These are phyloP conservation scores for Catharus bicknelli DNA, from an alignment of 2,113 vertebrate species.

Conservation along the genomic window DNA sequence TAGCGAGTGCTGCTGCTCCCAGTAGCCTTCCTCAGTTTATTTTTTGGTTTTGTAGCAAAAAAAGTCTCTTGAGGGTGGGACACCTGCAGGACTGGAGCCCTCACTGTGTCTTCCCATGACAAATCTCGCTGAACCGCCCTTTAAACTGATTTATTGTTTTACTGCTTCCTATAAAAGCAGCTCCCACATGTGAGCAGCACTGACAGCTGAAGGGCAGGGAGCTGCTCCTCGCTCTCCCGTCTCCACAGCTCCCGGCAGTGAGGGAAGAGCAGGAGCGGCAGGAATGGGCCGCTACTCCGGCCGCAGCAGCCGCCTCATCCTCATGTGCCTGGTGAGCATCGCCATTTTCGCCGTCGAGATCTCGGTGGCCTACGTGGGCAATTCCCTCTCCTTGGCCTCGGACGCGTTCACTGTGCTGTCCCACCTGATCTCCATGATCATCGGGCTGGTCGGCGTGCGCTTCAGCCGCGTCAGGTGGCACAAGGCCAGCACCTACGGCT, in stretches of 20 bases:
- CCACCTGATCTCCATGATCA: conserved; percentile 76
- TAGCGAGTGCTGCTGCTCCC: neutral
- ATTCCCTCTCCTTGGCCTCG: conserved; percentile 77
- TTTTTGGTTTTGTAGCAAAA: neutral
- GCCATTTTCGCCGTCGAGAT: conserved; percentile 70
- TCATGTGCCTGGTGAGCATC: conserved; percentile 65
- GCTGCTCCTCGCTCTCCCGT: neutral
- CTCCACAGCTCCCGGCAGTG: neutral
- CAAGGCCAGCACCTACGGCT: conserved; percentile 67
- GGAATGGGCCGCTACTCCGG: conserved; percentile 75
- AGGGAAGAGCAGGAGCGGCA: neutral
- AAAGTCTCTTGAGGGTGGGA: neutral
- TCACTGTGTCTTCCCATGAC: conserved; percentile 26
- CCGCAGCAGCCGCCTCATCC: conserved; percentile 67
- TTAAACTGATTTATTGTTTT: conserved; percentile 80
- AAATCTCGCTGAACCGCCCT: conserved; percentile 66
- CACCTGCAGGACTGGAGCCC: neutral
- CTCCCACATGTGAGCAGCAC: conserved; percentile 31
- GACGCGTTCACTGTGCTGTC: conserved; percentile 79
- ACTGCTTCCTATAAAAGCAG: conserved; percentile 72
- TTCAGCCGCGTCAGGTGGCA: conserved; percentile 63
- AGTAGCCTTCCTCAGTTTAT: neutral
- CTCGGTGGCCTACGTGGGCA: conserved; percentile 61
- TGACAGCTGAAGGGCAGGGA: conserved; percentile 24
- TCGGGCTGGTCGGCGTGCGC: conserved; percentile 57